These are phyloP conservation scores for Leptodactylus fuscus DNA, from an alignment of 2,113 vertebrate genomes.

Conservation along the genomic window DNA sequence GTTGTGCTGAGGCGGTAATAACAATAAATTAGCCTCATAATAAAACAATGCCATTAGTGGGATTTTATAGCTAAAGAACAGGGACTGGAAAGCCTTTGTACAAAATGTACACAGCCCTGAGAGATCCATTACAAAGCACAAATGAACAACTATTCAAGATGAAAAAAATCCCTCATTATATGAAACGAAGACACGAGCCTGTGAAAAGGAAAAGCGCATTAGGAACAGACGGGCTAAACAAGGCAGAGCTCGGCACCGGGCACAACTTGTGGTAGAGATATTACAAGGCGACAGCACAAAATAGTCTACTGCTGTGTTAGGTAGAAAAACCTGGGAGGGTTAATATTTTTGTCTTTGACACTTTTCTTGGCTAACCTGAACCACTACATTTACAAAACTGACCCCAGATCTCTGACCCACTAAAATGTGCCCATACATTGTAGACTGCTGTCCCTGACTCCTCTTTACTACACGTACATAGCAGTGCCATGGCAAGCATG, in stretches of 20 bases:
- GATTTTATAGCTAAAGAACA: constrained; percentile 4
- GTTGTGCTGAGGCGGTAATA: not conserved
- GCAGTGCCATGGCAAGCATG: too few species aligned
- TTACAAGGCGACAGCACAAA: too few species aligned
- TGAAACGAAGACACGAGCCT: not conserved
- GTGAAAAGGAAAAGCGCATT: not conserved
- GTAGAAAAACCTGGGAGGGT: too few species aligned
- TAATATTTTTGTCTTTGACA: too few species aligned
- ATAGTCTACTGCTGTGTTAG: too few species aligned
- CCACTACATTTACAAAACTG: too few species aligned
- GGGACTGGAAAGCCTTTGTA: constrained; percentile 25
- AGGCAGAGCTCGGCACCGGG: not conserved
- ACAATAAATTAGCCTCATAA: constrained; percentile 10
- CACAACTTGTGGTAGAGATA: not conserved
- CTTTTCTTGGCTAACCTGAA: too few species aligned
- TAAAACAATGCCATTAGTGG: constrained; percentile 8
- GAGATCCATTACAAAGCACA: not conserved
- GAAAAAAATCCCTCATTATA: not conserved
- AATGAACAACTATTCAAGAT: constrained; percentile 8
- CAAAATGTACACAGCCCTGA: constrained; percentile 16
- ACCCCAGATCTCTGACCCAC: too few species aligned
- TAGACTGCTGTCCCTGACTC: too few species aligned
- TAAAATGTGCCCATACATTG: too few species aligned
- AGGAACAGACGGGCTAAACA: not conserved
- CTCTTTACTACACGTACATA: too few species aligned